Evolutionary conservation across 2,888 invertebrate species (phyloP), one percentile per base, ranked within the genome.

Genomic region (Xiphydria camelus): DNA sequence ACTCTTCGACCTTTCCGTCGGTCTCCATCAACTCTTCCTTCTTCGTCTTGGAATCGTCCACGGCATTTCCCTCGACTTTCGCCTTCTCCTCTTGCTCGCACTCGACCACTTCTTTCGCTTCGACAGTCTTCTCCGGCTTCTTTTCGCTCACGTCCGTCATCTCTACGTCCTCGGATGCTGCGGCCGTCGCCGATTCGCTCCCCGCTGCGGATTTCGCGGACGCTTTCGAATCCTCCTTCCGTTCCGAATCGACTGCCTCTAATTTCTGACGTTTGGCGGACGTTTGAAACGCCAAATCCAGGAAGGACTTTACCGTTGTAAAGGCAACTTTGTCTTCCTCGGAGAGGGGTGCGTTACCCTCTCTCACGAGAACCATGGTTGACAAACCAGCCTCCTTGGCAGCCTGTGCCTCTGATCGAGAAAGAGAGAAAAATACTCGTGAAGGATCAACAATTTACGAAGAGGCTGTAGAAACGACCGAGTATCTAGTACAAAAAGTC

Each of bases 321-420:
- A 80, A 88, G 17, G 76, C 60, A 6, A 72, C 65, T 37, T 77
- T 78, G 4, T 82, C 84, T 10, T 83, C 83, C 6, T 86, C 82
- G 3, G 79, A 77, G 0, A 94, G 77, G 1, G 85, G 78, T 0
- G 81, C 83, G 75, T 94, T 94, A 40, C 92, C 94, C 51, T 88
- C 88, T 51, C 95, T 85, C 41, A 82, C 78, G 2, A 94, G 83
- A 18, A 96, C 73, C 3, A 83, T 80, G 7, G 83, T 79, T 33
- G 82, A 79, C 44, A 93, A 53, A 7, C 91, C 92, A 0, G 91
- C 88, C 21, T 79, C 73, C 31, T 81, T 81, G 0, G 95, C 94
- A 36, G 95, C 94, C 68, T 83, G 80, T 0, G 89, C 93, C 78
- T 96, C 95, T 92, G 80, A 35, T 44, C 49, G 54, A 46, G 49